Base-by-base conservation (phyloP, 2,113 vertebrate genomes). In the Colaptes auratus region DNA sequence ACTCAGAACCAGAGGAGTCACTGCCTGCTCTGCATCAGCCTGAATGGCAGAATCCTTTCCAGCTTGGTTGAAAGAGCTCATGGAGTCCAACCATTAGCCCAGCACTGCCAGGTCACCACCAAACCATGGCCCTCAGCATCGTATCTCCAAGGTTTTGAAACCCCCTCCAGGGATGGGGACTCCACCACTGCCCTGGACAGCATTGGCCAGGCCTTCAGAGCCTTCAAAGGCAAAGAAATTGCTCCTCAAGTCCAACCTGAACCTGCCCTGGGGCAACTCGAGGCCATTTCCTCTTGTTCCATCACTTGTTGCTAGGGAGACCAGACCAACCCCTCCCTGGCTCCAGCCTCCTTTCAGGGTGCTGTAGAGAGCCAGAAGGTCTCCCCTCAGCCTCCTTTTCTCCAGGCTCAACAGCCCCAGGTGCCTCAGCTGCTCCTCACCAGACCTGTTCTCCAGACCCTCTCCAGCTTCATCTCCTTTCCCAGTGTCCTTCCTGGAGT, bases 1-100 rank as follows among this genome's bases (percentile, higher is more conserved):
- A 5, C 30, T 1, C 50, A 1, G 17, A 42, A 8, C 67, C 2
- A 2, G 61, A 65, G 75, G 61, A 24, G 4, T 2, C 59, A 4
- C 5, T 11, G 53, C 30, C 53, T 35, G 83, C 64, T 69, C 73
- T 63, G 56, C 58, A 9, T 13, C 59, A 15, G 16, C 33, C 21
- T 61, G 33, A 9, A 36, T 35, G 33, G 25, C 7, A 14, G 14
- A 35, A 25, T 23, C 19, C 21, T 33, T 33, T 61, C 14, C 23
- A 33, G 33, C 15, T 36, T 61, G 60, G 60, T 36, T 61, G 21
- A 20, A 36, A 36, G 60, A 61, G n/a, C 31, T 60, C n/a, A 21
- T 12, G 31, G 12, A 24, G 50, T 52, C 50, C 50, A 52, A 52
- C 21, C 50, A 24, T 24, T 24, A 52, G 23, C 50, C 50, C 50